Evolutionary conservation across 2,113 vertebrate species (phyloP), one percentile per base, ranked within the genome.

Genomic region (Otis tarda): DNA sequence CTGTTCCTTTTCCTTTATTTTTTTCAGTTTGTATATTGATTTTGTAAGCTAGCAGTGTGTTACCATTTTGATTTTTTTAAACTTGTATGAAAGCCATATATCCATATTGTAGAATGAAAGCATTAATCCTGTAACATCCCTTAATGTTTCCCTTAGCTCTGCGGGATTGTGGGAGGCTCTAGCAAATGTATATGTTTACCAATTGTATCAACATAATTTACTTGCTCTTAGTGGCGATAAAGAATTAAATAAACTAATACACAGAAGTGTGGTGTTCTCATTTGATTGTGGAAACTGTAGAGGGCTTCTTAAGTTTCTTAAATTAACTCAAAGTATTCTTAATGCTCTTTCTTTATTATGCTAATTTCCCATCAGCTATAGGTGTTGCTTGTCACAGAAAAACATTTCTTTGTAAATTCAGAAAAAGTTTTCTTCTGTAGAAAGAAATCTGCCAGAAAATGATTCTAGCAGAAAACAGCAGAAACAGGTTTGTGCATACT

Each of bases 191-290:
- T 69, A 93, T 94, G 80, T 92, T 88, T 50, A 95, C 83, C 83
- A 52, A 49, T 73, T 95, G 80, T 92, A 95, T 96, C 82, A 69
- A 56, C 77, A 63, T 76, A 94, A 88, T 93, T 89, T 79, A 92
- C 91, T 93, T 96, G 83, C 82, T 97, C 80, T 95, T 96, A 95
- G 93, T 89, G 79, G 35, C 25, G 74, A 94, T 92, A 41, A 81
- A 95, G 43, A 95, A 85, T 80, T 94, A 89, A 97, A 96, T 95
- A 94, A 94, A 95, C 87, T 96, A 95, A 96, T 97, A 89, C 60
- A 89, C 70, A 61, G 91, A 82, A 24, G 55, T 1, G 6, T 64
- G 17, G 24, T 49, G 80, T 86, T 76, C 18, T 96, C 45, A 14
- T 96, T 94, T 87, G 39, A 67, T 75, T 92, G 35, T 83, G 77